Conservation (phyloP, 37 sponge, comb jelly and placozoan genomes). For the Haliclona indistincta region DNA sequence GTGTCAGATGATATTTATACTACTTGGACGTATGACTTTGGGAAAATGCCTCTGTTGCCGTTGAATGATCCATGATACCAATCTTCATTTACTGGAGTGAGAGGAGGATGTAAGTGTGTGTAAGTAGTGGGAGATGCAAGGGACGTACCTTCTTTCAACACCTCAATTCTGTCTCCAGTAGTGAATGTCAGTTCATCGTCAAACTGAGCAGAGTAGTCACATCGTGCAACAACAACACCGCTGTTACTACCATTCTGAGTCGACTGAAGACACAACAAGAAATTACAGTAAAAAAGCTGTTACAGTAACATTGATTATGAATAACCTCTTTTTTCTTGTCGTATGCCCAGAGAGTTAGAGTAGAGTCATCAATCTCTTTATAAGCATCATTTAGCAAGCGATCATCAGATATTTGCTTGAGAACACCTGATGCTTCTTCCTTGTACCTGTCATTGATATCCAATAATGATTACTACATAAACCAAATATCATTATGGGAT, state of each 20-base stretch:
- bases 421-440: slow-evolving; percentile 35
- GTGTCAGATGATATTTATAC: too few relatives aligned
- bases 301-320: background rate
- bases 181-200: slow-evolving; percentile 76
- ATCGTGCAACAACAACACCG: slow-evolving; percentile 52
- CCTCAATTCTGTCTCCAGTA: slow-evolving; percentile 66
- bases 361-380: slow-evolving; percentile 47
- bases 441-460: slow-evolving; percentile 37
- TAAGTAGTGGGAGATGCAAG: background rate
- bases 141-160: slow-evolving; percentile 68
- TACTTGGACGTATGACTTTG: too few relatives aligned
- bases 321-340: slow-evolving; percentile 64
- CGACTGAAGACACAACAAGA: background rate
- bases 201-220: slow-evolving; percentile 61
- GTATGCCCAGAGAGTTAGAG: slow-evolving; percentile 84
- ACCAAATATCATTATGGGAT: background rate
- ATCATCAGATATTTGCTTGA: slow-evolving; percentile 39
- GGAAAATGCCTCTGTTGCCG: slow-evolving; percentile 78
- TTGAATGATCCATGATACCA: slow-evolving; percentile 73
- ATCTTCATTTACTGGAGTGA: slow-evolving; percentile 61
- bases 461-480: background rate
- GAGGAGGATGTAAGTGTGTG: background rate
- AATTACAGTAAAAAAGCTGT: background rate
- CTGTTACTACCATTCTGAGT: slow-evolving; percentile 4
- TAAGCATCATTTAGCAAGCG: slow-evolving; percentile 31